Base-by-base conservation (phyloP, 2,888 invertebrate genomes). In the Dasypolia templi region DNA sequence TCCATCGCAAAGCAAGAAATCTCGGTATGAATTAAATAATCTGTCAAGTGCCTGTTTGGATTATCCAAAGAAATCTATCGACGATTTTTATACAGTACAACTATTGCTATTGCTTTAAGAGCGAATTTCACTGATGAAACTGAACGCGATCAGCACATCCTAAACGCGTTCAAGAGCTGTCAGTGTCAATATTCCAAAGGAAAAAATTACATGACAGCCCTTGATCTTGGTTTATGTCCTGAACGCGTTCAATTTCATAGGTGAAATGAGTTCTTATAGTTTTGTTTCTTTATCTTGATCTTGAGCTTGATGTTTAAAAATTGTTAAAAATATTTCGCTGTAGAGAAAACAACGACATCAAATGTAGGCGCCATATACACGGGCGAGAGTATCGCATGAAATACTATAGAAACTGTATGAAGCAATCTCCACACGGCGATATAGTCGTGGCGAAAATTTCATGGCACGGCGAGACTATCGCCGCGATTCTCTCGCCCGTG, bases 11-110 rank as follows among this genome's bases (percentile, higher is more conserved):
- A 49, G 7, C 14, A 56, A 56, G 19, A 63, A 75, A 81, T 81
- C 51, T 81, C 76, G 32, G n/a, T 59, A 7, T 9, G 74, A 63
- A 73, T 79, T 79, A 53, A 58, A 44, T 39, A 11, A 32, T 42
- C 58, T 44, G 22, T 12, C 22, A 35, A 49, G 17, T 44, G 44
- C 35, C 29, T 46, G 22, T 44, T 32, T 66, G 35, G 14, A 39
- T 49, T 22, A 67, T 12, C 12, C 5, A 22, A 69, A 39, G 4
- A 35, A 0, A 2, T 19, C 7, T 19, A 14, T 29, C 17, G 19
- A 55, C 2, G 4, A 32, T 26, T 29, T 49, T 39, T 69, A 9
- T 71, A 11, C 17, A 39, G n/a, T n/a, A n/a, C n/a, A n/a, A n/a
- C n/a, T n/a, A n/a, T n/a, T n/a, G n/a, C n/a, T n/a, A n/a, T n/a